A percentile compares a stretch with the other conserved stretches of the same genome.
These are phyloP conservation scores for Scytalopus superciliaris DNA, from an alignment of 2,113 vertebrate species.

Conservation along the genomic window DNA sequence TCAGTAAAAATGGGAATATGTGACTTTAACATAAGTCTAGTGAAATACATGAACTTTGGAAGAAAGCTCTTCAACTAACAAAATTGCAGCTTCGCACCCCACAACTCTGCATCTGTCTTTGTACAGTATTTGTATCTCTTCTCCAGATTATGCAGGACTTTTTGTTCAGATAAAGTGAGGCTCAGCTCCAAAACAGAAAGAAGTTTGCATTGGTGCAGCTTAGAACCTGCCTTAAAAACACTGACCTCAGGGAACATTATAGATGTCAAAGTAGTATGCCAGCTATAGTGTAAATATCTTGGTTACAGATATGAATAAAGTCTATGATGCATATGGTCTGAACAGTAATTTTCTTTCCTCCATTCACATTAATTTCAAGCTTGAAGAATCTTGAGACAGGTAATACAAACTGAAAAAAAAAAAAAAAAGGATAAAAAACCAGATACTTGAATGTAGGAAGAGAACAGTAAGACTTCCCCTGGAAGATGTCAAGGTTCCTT, in stretches of 20 bases:
- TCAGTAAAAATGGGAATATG: background rate
- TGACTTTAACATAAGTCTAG: background rate
- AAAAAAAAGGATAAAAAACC: background rate
- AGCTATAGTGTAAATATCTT: background rate
- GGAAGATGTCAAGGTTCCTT: background rate
- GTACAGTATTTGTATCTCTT: background rate
- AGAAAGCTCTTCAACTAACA: background rate
- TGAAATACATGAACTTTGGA: background rate
- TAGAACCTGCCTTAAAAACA: background rate
- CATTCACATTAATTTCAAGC: background rate
- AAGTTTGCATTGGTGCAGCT: background rate
- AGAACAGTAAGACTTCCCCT: background rate
- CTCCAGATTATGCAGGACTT: background rate
- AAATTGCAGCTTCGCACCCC: rapidly evolving
- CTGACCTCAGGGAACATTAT: background rate
- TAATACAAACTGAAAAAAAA: background rate
- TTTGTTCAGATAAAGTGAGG: background rate
- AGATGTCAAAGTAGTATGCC: background rate
- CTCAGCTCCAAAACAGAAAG: background rate
- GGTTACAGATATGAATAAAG: rapidly evolving
- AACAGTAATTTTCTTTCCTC: background rate
- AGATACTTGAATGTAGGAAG: background rate
- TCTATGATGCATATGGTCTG: background rate
- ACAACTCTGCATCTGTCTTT: background rate
- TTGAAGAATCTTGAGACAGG: background rate